These are phyloP conservation scores for Oreohelix idahoensis DNA, from an alignment of 1,140 invertebrate genomes.

Conservation along the genomic window DNA sequence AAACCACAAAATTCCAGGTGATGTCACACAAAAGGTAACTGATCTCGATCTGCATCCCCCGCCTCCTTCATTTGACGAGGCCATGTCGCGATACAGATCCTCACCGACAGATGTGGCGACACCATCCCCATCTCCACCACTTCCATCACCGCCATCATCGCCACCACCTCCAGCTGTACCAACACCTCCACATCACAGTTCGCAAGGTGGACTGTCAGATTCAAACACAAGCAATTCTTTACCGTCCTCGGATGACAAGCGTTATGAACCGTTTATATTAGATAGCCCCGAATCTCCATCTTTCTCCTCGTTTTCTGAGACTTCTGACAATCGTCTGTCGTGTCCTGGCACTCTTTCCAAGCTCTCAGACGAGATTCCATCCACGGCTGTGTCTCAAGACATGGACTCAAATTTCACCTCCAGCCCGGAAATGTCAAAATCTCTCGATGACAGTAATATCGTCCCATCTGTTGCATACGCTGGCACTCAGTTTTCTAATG, in stretches of 20 bases:
- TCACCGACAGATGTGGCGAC: not conserved
- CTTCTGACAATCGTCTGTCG: not conserved
- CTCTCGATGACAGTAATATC: not conserved
- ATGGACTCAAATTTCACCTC: not conserved
- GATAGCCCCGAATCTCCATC: slow-evolving; percentile 28
- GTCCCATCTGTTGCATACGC: not conserved
- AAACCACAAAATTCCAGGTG: not conserved
- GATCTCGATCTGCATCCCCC: slow-evolving; percentile 3
- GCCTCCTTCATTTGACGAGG: slow-evolving; percentile 8
- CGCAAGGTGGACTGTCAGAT: not conserved
- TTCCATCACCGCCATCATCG: not conserved
- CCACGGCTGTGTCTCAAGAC: not conserved
- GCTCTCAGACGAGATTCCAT: slow-evolving; percentile 29
- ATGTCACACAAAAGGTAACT: not conserved
- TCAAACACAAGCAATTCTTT: not conserved
- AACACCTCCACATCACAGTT: not conserved
- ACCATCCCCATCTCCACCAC: not conserved
- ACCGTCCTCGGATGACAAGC: slow-evolving; percentile 6
- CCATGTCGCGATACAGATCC: not conserved
- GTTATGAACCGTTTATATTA: slow-evolving; percentile 22
- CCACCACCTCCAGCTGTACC: not conserved
- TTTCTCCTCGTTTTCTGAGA: slow-evolving; percentile 32
- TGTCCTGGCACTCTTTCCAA: slow-evolving; percentile 16
- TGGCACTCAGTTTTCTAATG: not conserved
- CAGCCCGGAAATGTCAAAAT: not conserved